Percentiles rank a stretch among this genome's conserved stretches.
Evolutionary conservation across 2,113 vertebrate species (phyloP).

Genomic region (Dipodomys stephensi): DNA sequence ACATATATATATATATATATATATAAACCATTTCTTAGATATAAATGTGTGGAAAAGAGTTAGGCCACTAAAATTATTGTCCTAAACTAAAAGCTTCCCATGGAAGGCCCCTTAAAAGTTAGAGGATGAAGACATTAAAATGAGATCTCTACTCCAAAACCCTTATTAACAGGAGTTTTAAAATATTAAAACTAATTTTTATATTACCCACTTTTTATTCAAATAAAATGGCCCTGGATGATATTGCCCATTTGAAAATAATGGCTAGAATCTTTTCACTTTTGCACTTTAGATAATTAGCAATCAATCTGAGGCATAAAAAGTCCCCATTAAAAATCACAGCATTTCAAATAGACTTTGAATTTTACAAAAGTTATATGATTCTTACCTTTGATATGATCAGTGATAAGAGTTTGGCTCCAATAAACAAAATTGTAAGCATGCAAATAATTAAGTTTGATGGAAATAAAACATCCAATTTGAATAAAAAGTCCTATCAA

Average conservation of each 20-base stretch:
- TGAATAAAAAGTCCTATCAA: not conserved
- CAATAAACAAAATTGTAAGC: constrained; percentile 36
- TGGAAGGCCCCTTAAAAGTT: not conserved
- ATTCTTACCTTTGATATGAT: constrained; percentile 31
- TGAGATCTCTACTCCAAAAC: constrained; percentile 23
- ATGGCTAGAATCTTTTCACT: not conserved
- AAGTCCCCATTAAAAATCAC: not conserved
- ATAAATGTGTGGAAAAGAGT: not conserved
- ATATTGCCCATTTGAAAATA: constrained; percentile 35
- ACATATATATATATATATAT: not conserved
- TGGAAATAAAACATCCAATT: not conserved
- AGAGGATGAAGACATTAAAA: constrained; percentile 45
- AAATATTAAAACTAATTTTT: not conserved
- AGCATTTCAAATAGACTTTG: constrained; percentile 30
- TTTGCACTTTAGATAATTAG: constrained; percentile 29
- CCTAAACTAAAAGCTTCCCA: not conserved
- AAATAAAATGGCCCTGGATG: not conserved
- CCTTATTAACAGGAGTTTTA: constrained; percentile 27
- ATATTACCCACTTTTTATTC: constrained; percentile 43
- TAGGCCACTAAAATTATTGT: not conserved
- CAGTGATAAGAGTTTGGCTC: not conserved
- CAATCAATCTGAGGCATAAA: not conserved
- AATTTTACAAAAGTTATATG: constrained; percentile 43
- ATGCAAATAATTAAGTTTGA: not conserved
- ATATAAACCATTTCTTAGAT: not conserved